Evolutionary conservation across 2,888 invertebrate genomes (phyloP), one percentile per base, ranked within the genome.

Genomic region (Mechanitis mazaeus): DNA sequence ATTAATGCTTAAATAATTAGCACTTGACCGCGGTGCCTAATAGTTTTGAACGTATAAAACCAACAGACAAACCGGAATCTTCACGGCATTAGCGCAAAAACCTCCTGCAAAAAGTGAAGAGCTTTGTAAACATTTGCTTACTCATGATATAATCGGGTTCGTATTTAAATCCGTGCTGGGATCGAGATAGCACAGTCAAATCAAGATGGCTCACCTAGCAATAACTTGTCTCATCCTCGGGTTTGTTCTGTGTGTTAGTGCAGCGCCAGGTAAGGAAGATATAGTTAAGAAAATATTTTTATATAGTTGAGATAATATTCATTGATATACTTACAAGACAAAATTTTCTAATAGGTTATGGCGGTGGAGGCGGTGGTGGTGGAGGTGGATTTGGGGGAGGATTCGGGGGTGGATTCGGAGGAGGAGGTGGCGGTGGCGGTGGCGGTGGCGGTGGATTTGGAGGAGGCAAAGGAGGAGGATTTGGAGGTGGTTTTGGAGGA

Each of bases 181-280:
- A 60, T 33, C 45, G 20, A 47, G 38, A 54, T 28, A 61, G 63
- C 71, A 79, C 78, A 80, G 79, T 81, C 66, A 63, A 68, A 55
- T 62, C 70, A 69, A 71, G 66, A 88, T 87, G 87, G 76, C 81
- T 65, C 84, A 84, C 57, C 78, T 87, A 45, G 76, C 75, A 67
- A 67, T 87, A n/a, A 72, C 75, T 65, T 75, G 78, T 53, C 67
- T 83, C 69, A 85, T 80, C 71, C 64, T 87, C 66, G 85, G 84
- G 73, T 80, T 87, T 33, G 58, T 82, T 55, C 84, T 77, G 64
- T 83, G 80, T 74, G 75, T 75, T 11, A 76, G 75, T 70, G 85
- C 84, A 54, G 77, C 82, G 53, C 81, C 87, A 82, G 87, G 87
- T 84, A 83, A 60, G 6, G n/a, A 47, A 5, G 7, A 31, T 11